Percentiles rank a stretch among this genome's conserved stretches.
Evolutionary conservation across 2,113 vertebrate genomes (phyloP).

Genomic region (Sceloporus undulatus): DNA sequence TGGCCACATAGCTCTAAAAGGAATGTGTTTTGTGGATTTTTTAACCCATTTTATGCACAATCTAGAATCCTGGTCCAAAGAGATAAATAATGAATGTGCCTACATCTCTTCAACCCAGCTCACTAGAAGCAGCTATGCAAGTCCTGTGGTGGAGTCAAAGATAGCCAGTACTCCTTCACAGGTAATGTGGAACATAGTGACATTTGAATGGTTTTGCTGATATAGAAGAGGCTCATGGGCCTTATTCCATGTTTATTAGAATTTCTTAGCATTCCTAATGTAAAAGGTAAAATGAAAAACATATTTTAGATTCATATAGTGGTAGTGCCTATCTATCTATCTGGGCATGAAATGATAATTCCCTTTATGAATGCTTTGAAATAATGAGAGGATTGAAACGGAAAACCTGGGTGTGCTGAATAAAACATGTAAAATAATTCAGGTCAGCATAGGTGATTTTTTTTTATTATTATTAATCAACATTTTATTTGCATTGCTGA

Average conservation of each 20-base stretch:
- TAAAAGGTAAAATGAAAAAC: neutral
- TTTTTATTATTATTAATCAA: neutral
- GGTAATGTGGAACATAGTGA: neutral
- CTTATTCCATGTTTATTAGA: neutral
- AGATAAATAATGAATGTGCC: neutral
- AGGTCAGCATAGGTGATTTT: neutral
- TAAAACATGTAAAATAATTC: neutral
- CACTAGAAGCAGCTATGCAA: neutral
- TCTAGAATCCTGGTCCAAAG: neutral
- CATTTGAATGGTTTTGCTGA: neutral
- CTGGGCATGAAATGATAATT: conserved; percentile 16
- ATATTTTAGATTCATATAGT: neutral
- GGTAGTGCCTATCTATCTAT: neutral
- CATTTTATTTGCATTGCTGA: neutral
- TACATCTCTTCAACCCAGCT: neutral
- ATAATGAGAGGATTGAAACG: neutral
- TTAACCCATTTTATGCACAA: neutral
- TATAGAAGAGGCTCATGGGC: neutral
- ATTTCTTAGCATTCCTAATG: neutral
- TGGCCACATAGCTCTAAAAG: neutral
- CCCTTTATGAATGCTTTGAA: neutral
- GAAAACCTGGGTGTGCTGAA: neutral
- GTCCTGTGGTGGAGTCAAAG: neutral
- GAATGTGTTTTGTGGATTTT: neutral
- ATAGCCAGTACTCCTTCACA: neutral